Percentiles rank a stretch among this genome's conserved stretches.
Evolutionary conservation across 2,888 invertebrate species (phyloP).

Genomic region (Drosophila dives): DNA sequence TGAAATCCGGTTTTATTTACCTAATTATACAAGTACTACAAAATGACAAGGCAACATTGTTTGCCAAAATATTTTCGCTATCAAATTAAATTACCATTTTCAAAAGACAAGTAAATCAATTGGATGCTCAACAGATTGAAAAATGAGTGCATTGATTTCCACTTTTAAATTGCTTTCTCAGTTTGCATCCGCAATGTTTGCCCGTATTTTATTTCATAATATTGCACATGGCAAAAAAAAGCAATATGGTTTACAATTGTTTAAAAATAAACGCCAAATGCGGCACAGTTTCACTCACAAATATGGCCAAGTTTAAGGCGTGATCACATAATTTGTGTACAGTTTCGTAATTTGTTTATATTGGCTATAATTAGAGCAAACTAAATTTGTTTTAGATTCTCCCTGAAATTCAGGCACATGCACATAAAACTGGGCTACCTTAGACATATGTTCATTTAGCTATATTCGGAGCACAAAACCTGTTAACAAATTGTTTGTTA

Average conservation of each 20-base stretch:
- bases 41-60: not conserved
- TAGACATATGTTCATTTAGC: not conserved
- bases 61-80: not conserved
- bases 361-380: conserved; percentile 50
- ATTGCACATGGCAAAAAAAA: conserved; percentile 20
- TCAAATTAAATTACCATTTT: conserved; percentile 20
- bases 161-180: conserved; percentile 40
- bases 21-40: not conserved
- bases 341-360: not conserved
- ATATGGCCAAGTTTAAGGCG: conserved; percentile 31
- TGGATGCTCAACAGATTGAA: conserved; percentile 11
- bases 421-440: not conserved
- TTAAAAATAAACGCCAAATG: conserved; percentile 23
- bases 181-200: conserved; percentile 14
- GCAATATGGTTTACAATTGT: conserved; percentile 22
- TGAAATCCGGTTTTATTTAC: conserved; percentile 20
- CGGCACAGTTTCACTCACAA: conserved; percentile 19
- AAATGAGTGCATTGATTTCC: conserved; percentile 39
- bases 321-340: conserved; percentile 12
- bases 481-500: not conserved
- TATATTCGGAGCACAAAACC: not conserved
- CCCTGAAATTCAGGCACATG: conserved; percentile 14
- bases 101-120: conserved; percentile 1
- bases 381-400: conserved; percentile 22
- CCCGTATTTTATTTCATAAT: conserved; percentile 3